Base-by-base conservation (phyloP, 2,888 invertebrate genomes). In the Ryuthela nishihirai region DNA sequence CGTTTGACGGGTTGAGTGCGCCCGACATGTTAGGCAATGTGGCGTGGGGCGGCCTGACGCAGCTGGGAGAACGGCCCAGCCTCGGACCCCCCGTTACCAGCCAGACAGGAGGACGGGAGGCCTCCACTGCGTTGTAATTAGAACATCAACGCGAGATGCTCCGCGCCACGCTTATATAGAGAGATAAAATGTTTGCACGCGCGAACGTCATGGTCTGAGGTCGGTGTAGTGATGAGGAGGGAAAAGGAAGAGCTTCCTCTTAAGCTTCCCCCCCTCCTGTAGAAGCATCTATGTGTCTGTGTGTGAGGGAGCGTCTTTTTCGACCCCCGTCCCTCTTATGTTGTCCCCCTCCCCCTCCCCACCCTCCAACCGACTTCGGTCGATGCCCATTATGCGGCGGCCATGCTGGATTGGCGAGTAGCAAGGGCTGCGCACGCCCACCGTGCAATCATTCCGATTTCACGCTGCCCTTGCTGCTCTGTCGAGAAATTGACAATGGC, bases 1-100 rank as follows among this genome's bases (percentile, higher is more conserved):
- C 48, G 60, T 44, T 60, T 61, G 64, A 64, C 50, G 64, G 62
- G 56, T 61, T 64, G 55, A 64, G 54, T 59, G 64, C 61, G 56
- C 62, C 58, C 54, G 62, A 56, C 62, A 62, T 62, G 56, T 40
- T 44, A 46, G 48, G 54, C 54, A 61, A 61, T 61, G 54, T 52
- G 55, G 52, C 52, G 61, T 54, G 60, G 38, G 17, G 18, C 25
- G 20, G 43, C 42, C 48, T 39, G 50, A 45, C 40, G 54, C 60
- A 36, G 49, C 40, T 48, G 53, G 48, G 53, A 55, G 48, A 52
- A 53, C 52, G 52, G 29, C 29, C n/a, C 21, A 15, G 42, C 24
- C 20, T 35, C 42, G 47, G 43, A 48, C 39, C 40, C 53, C 41
- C 41, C 25, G 41, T 7, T 9, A n/a, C n/a, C n/a, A 29, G 29